Percentiles rank a stretch among this genome's conserved stretches.
phyloP scores from a whole-genome alignment of 2,113 vertebrate genomes.

The Python bivittatus region DNA sequence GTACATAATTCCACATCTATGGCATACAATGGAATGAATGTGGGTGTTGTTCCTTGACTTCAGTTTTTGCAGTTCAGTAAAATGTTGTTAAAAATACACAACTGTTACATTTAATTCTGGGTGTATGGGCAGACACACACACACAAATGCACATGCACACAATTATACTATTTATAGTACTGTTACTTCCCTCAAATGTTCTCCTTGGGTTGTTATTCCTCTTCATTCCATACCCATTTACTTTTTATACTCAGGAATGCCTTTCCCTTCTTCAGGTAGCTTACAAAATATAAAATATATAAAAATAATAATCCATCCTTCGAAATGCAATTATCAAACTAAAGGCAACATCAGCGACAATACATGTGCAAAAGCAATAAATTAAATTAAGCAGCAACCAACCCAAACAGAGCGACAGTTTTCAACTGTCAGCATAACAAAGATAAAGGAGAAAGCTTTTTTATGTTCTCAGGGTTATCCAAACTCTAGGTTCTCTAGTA shows the following conservation, averaged over 20 bases:
- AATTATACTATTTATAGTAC: neutral
- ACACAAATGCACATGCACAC: neutral
- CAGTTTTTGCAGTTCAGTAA: conserved; percentile 52
- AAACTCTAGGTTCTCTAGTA: neutral
- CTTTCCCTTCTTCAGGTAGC: neutral
- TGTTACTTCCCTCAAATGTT: neutral
- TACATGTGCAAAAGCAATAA: neutral
- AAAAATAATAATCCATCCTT: neutral
- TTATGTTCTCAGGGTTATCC: neutral
- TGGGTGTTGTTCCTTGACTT: conserved; percentile 46
- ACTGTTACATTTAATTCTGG: neutral
- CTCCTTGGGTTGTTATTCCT: neutral
- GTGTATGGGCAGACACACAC: neutral
- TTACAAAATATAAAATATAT: neutral
- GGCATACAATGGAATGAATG: neutral
- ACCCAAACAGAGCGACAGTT: neutral
- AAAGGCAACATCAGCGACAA: neutral
- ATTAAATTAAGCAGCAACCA: neutral
- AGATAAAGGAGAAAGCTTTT: neutral
- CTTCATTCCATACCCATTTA: neutral
- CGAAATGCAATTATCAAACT: neutral
- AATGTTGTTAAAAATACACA: conserved; percentile 43
- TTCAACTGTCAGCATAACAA: neutral
- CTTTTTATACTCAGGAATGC: neutral
- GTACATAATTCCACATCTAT: conserved; percentile 41